Conservation (phyloP, 2,113 vertebrate species). For the Riparia riparia region DNA sequence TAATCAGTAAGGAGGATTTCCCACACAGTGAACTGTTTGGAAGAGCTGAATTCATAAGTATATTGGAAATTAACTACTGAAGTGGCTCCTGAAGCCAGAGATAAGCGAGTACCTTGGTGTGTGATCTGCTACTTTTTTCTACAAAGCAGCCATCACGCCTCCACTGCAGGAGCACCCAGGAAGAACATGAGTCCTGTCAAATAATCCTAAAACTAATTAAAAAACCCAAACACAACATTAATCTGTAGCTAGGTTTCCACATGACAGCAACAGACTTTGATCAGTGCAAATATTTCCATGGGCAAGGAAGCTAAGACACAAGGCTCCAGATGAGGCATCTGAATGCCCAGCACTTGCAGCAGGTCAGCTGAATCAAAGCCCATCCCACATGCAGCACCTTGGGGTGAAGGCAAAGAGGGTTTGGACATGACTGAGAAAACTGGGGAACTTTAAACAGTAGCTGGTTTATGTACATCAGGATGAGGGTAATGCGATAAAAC, state of each 20-base stretch:
- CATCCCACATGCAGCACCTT: neutral
- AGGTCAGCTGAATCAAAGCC: neutral
- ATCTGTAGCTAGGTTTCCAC: neutral
- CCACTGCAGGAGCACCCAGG: neutral
- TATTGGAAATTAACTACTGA: neutral
- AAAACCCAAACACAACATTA: neutral
- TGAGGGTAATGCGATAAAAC: neutral
- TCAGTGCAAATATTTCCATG: neutral
- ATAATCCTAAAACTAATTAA: neutral
- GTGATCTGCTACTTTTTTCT: neutral
- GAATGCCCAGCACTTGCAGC: neutral
- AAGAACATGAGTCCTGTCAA: constrained; percentile 4
- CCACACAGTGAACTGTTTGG: neutral
- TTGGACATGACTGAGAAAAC: neutral
- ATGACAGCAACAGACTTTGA: constrained; percentile 23
- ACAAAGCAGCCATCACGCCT: neutral
- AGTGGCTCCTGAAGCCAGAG: neutral
- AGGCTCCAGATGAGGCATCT: neutral
- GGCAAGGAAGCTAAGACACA: neutral
- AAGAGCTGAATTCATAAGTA: neutral
- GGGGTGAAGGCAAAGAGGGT: neutral
- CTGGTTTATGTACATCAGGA: neutral
- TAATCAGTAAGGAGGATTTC: neutral
- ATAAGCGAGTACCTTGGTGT: neutral
- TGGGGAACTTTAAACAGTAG: neutral